Base-by-base conservation (phyloP, 2,113 vertebrate species). In the Lepus timidus region DNA sequence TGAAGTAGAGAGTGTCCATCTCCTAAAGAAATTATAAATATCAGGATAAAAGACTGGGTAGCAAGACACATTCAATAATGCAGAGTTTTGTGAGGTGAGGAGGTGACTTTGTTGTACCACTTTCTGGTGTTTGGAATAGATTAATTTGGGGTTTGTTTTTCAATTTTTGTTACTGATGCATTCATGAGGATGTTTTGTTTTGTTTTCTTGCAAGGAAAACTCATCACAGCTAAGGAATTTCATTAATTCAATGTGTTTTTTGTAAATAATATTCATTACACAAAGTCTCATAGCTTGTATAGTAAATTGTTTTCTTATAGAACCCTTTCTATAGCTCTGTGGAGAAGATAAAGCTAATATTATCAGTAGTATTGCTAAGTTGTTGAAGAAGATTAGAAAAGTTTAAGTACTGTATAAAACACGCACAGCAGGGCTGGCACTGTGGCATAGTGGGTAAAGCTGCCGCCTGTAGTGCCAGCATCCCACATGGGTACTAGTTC, bases 201-300 rank as follows among this genome's bases (percentile, higher is more conserved):
- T 58, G 19, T 1, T 67, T 51, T 36, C 79, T 89, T 76, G 49
- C n/a, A 84, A 91, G 29, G 9, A 80, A 11, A 22, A 5, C 14
- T 70, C 79, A 31, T 82, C 33, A 81, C 71, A 85, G 27, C 20
- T 71, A 71, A 91, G n/a, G 36, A 49, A 79, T 92, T 81, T 52
- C 49, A 64, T 61, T 80, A 90, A 79, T 29, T 79, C 20, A 33
- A n/a, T 90, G 52, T 70, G 19, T 71, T 95, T 91, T 58, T 58
- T 65, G 27, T 1, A 58, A 39, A 58, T 81, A 88, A 36, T 8
- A 84, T 44, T 61, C 44, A 70, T 86, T 64, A 68, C 64, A 12
- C 3, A 29, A 1, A n/a, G 23, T 3, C 70, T 83, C 64, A 51
- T 17, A 31, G 25, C 49, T 79, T 73, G 14, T 70, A 36, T 64